Base-by-base conservation (phyloP, 2,888 invertebrate species). In the Leptinotarsa peninsularis region DNA sequence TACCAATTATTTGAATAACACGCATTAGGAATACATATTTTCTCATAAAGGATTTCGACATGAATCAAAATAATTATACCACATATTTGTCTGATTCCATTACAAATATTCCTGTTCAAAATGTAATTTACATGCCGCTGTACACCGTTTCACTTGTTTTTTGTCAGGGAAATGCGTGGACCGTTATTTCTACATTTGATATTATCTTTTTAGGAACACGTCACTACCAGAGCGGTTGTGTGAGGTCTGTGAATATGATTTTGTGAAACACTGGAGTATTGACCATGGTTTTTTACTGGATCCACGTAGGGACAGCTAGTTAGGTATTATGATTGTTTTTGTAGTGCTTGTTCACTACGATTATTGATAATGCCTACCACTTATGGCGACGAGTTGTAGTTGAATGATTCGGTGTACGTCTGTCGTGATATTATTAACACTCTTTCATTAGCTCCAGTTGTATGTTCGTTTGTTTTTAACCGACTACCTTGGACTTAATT, bases 31-130 rank as follows among this genome's bases (percentile, higher is more conserved):
- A 43, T 43, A 43, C 63, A 4, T 63, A 63, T 63, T 63, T 43
- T 13, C 63, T 63, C 63, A 63, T 63, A n/a, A 43, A 43, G 43
- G 63, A 33, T 63, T 63, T 63, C 43, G 5, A 63, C 63, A 63
- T 63, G 63, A 63, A 63, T 63, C 63, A 63, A 63, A 63, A 63
- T 63, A 63, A 63, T 63, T 63, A 63, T 63, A 43, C 33, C 63
- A 43, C 63, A 63, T 63, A 63, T 63, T 63, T 63, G 63, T n/a
- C 63, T 63, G 43, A 63, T 63, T 63, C 13, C 33, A 63, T 63
- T 63, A 43, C 63, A 43, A 63, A 63, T 63, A 33, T 43, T 63
- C 18, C 63, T 63, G 33, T 63, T 63, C 63, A n/a, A 14, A 43
- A n/a, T 43, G 63, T 33, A 63, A 63, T 63, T 43, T 17, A 63